Evolutionary conservation across 1,140 invertebrate genomes (phyloP), one percentile per base, ranked within the genome.

Genomic region (Rhopalosiphum padi): DNA sequence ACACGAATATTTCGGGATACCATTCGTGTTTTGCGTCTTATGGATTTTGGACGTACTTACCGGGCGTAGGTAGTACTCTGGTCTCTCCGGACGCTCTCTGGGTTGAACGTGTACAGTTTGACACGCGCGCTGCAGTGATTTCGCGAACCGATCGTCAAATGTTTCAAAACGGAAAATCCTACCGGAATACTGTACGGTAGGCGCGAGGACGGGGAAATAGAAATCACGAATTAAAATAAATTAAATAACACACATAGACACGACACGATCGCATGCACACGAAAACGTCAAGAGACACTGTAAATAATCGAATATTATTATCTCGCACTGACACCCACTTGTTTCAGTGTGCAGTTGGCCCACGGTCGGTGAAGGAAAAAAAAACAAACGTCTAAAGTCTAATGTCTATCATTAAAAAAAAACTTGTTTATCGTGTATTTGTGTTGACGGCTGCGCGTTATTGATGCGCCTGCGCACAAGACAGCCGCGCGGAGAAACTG

Each of bases 341-440:
- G 91, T 93, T 93, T 55, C 91, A 30, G 43, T 83, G 43, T 83
- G 82, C 55, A 85, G 35, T 9, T 68, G 30, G 18, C 46, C 30
- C 30, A 89, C 46, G 2, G 18, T 53, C 51, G 23, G 35, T 18
- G 35, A 15, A n/a, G 30, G 22, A 68, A 90, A 90, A n/a, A 55
- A 60, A 68, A 90, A 55, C 11, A 60, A 60, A 60, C 51, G 60
- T 77, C 4, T 77, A n/a, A n/a, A 77, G 15, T 77, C 60, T 77
- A 88, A 88, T n/a, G 53, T 60, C 51, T 60, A 41, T 60, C 35
- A 90, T 60, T 90, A 89, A 43, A 53, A 82, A 77, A 91, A 51
- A 93, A 86, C 91, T 93, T 55, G 91, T 93, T 93, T 93, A 93
- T 85, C 91, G 91, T 48, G 21, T 77, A 77, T 77, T n/a, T 77